Conservation (phyloP, 2,888 invertebrate genomes). For the Microplitis deprimator region DNA sequence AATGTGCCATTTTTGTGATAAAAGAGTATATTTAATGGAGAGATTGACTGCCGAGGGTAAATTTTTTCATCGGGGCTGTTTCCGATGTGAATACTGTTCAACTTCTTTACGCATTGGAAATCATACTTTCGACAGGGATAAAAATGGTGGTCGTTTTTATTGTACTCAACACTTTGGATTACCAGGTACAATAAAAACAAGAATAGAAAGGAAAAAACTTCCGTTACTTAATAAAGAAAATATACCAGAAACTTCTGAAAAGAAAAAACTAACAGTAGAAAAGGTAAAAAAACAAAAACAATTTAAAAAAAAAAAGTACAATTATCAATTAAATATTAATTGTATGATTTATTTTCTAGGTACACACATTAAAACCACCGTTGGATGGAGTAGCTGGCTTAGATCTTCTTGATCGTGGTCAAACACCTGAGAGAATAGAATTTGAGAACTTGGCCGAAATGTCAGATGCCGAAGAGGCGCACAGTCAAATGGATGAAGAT, state of each 20-base stretch:
- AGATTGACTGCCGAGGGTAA: slow-evolving; percentile 90
- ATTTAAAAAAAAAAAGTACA: slow-evolving; percentile 22
- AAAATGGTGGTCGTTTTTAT: slow-evolving; percentile 76
- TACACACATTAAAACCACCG: slow-evolving; percentile 54
- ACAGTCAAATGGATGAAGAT: slow-evolving; percentile 91
- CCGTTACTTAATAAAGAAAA: slow-evolving; percentile 68
- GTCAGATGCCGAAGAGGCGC: slow-evolving; percentile 78
- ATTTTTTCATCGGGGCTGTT: slow-evolving; percentile 93
- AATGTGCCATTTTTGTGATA: slow-evolving; percentile 89
- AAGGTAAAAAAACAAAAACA: slow-evolving; percentile 64
- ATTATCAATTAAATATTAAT: slow-evolving; percentile 11
- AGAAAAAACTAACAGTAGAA: slow-evolving; percentile 71
- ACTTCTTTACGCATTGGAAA: slow-evolving; percentile 83
- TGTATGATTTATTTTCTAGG: slow-evolving; percentile 51
- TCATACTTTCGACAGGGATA: slow-evolving; percentile 69
- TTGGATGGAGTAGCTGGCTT: slow-evolving; percentile 72
- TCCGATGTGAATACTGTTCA: slow-evolving; percentile 94
- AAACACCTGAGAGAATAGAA: slow-evolving; percentile 86
- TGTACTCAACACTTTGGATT: slow-evolving; percentile 83
- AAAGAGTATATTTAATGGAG: slow-evolving; percentile 95
- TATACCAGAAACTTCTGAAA: slow-evolving; percentile 65
- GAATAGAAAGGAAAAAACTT: slow-evolving; percentile 64
- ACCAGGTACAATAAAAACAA: slow-evolving; percentile 72
- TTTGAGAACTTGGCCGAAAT: slow-evolving; percentile 82
- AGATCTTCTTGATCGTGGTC: slow-evolving; percentile 74